These are phyloP conservation scores for Argyra leucocephala DNA, from an alignment of 2,888 invertebrate genomes.

Conservation along the genomic window DNA sequence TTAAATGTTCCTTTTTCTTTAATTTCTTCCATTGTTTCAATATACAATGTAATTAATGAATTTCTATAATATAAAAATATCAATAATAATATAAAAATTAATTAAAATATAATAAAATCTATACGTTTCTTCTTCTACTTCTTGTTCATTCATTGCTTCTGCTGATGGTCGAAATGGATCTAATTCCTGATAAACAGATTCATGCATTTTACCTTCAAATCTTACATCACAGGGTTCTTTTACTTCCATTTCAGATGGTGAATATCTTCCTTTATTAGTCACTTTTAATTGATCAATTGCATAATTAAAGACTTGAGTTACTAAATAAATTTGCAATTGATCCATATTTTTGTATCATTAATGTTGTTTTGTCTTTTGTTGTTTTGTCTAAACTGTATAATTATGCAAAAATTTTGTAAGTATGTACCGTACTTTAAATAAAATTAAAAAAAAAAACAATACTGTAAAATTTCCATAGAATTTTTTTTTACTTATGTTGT, in stretches of 20 bases:
- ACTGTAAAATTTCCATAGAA: too few relatives aligned
- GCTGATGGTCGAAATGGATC: constrained; percentile 19
- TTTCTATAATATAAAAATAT: constrained; percentile 12
- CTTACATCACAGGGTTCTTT: constrained; percentile 15
- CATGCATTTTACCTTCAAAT: constrained; percentile 19
- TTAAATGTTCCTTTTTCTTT: constrained; percentile 7
- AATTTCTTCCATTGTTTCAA: constrained; percentile 18
- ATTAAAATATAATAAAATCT: too few relatives aligned
- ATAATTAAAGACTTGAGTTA: constrained; percentile 14
- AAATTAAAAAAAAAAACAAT: too few relatives aligned
- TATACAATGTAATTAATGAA: constrained; percentile 13
- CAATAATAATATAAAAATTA: too few relatives aligned
- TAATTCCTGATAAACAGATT: constrained; percentile 19
- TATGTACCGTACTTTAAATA: too few relatives aligned
- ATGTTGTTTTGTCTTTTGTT: too few relatives aligned
- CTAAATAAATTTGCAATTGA: constrained; percentile 10
- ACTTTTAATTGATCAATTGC: constrained; percentile 18
- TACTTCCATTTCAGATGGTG: neutral
- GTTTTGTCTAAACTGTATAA: too few relatives aligned
- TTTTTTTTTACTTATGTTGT: too few relatives aligned
- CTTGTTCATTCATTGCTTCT: constrained; percentile 16
- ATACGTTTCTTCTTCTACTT: constrained; percentile 21
- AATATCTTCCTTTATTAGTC: constrained; percentile 16
- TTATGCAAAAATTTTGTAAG: too few relatives aligned
- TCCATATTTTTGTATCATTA: constrained; percentile 11